These are phyloP conservation scores for Naso thynnoides DNA, from an alignment of 2,797 vertebrate genomes.

Conservation along the genomic window DNA sequence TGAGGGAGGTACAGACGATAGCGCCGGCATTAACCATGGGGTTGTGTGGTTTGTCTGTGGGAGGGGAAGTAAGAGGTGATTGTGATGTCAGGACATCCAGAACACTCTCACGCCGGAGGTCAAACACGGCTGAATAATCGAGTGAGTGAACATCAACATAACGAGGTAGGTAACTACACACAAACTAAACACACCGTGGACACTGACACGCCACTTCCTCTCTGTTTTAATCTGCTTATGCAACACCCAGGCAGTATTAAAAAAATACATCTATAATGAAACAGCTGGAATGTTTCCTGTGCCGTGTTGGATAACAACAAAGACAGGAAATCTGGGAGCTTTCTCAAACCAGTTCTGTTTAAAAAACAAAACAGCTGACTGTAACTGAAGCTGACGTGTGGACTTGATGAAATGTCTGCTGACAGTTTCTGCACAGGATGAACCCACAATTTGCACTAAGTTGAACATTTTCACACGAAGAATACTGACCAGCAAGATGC, in stretches of 20 bases:
- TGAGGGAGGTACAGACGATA: constrained; percentile 97
- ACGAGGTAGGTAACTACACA: background rate
- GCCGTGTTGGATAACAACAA: constrained; percentile 15
- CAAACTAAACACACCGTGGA: background rate
- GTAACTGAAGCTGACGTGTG: background rate
- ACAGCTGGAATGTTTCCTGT: constrained; percentile 24
- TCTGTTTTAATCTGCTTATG: constrained; percentile 41
- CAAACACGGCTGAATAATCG: background rate
- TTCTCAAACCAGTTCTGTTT: background rate
- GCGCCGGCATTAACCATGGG: constrained; percentile 99
- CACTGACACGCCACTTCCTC: background rate
- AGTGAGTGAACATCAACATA: background rate
- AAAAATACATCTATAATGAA: constrained; percentile 14
- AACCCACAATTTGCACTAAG: background rate
- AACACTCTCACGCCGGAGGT: background rate
- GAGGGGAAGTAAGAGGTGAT: constrained; percentile 28
- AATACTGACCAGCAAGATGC: background rate
- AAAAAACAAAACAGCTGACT: background rate
- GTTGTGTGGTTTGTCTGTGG: constrained; percentile 97
- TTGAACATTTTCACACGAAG: background rate
- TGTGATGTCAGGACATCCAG: too few species aligned
- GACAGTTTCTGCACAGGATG: background rate
- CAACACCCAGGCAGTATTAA: constrained; percentile 16
- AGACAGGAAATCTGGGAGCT: constrained; percentile 17
- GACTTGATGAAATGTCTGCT: background rate